Conservation (phyloP, 2,888 invertebrate species). For the Lepidochrysops patricia region DNA sequence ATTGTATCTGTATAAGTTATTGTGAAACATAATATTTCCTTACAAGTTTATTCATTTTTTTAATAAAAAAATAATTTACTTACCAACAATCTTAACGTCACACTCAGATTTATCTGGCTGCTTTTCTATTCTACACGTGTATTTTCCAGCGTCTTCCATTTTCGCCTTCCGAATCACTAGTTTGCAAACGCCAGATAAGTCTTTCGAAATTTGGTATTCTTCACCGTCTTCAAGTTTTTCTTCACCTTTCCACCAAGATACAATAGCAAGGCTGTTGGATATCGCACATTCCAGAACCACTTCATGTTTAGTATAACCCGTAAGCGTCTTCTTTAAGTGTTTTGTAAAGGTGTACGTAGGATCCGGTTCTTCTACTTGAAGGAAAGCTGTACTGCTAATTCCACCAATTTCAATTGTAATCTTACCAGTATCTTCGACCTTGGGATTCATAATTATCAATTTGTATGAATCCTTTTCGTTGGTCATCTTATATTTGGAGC, state of each 20-base stretch:
- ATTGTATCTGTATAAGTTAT: too few relatives aligned
- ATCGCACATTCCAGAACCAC: constrained; percentile 93
- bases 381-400: constrained; percentile 88
- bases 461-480: constrained; percentile 94
- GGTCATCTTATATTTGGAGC: constrained; percentile 96
- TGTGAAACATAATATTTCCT: too few relatives aligned
- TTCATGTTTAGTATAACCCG: constrained; percentile 94
- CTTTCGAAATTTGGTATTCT: constrained; percentile 91
- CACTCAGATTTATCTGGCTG: constrained; percentile 91
- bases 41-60: too few relatives aligned
- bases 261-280: constrained; percentile 93
- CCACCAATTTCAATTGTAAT: constrained; percentile 96
- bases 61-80: too few relatives aligned
- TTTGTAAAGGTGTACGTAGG: constrained; percentile 95
- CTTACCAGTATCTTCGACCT: constrained; percentile 97
- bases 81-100: constrained; percentile 84
- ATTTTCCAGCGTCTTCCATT: constrained; percentile 91
- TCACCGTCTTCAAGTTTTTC: constrained; percentile 87
- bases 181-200: constrained; percentile 92
- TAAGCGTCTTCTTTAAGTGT: constrained; percentile 88
- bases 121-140: constrained; percentile 90
- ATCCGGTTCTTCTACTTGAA: constrained; percentile 97
- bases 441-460: constrained; percentile 91
- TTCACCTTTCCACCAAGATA: constrained; percentile 94
- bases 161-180: constrained; percentile 88